A percentile compares a stretch with the other conserved stretches of the same genome.
phyloP scores from a whole-genome alignment of 2,888 invertebrate species.

The Sarcophaga variegata region DNA sequence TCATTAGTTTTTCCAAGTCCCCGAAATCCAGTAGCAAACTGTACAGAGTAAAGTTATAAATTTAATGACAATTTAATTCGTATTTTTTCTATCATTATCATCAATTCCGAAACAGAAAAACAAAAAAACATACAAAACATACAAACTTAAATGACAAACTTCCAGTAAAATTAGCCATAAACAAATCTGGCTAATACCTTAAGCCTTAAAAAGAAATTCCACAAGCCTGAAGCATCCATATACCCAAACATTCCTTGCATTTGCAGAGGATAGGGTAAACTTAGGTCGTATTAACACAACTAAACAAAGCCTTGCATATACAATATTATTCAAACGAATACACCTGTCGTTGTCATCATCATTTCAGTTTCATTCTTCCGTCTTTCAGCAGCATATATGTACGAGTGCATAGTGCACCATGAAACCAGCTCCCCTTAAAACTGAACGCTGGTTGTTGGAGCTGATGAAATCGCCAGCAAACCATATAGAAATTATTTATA shows the following conservation, averaged over 20 bases:
- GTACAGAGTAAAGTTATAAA: neutral
- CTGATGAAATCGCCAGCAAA: slow-evolving; percentile 38
- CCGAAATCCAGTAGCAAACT: neutral
- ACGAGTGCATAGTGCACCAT: neutral
- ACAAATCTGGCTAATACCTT: slow-evolving; percentile 9
- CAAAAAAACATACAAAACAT: no score
- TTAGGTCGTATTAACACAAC: slow-evolving; percentile 17
- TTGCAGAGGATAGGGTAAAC: slow-evolving; percentile 16
- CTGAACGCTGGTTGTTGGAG: no score
- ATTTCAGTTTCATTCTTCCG: slow-evolving; percentile 47
- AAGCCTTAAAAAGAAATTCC: neutral
- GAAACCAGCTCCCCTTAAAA: no score
- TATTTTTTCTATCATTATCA: neutral
- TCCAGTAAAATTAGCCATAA: neutral
- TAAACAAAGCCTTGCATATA: neutral
- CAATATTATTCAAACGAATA: slow-evolving; percentile 55
- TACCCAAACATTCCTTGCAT: neutral
- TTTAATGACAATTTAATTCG: neutral
- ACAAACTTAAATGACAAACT: neutral
- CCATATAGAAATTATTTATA: slow-evolving; percentile 62
- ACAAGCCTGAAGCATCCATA: no score
- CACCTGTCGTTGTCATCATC: slow-evolving; percentile 68
- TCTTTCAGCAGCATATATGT: slow-evolving; percentile 5
- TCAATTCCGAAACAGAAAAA: no score
- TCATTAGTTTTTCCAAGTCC: no score